A percentile compares a stretch with the other conserved stretches of the same genome.
These are phyloP conservation scores for Dynastes maya DNA, from an alignment of 2,888 invertebrate genomes.

Conservation along the genomic window DNA sequence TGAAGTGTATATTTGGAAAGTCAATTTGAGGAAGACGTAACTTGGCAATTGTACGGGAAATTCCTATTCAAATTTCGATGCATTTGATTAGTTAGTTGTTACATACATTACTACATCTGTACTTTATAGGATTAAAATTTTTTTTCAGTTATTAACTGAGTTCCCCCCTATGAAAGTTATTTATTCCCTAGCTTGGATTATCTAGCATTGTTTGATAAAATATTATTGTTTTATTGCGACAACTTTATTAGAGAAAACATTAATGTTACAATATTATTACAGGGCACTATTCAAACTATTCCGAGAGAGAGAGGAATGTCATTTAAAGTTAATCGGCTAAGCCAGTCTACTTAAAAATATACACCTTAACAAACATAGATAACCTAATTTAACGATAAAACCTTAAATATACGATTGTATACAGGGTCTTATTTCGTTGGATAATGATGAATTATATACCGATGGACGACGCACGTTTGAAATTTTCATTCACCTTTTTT, in stretches of 20 bases:
- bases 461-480: not conserved
- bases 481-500: slow-evolving; percentile 9
- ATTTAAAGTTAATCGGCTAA: slow-evolving; percentile 8
- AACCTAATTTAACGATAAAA: slow-evolving; percentile 43
- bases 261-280: not conserved
- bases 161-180: too few relatives aligned
- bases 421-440: not conserved
- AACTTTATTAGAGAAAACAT: not conserved
- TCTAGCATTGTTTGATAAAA: not conserved
- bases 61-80: too few relatives aligned
- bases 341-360: slow-evolving; percentile 35
- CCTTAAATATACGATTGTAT: slow-evolving; percentile 26
- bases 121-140: too few relatives aligned
- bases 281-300: slow-evolving; percentile 3
- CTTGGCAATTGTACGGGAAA: too few relatives aligned
- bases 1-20: too few relatives aligned
- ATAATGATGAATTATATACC: not conserved
- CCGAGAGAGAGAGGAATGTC: slow-evolving; percentile 21
- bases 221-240: slow-evolving; percentile 2
- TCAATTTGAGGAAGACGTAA: too few relatives aligned
- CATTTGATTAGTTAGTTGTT: too few relatives aligned
- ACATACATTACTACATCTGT: too few relatives aligned
- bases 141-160: too few relatives aligned
- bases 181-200: too few relatives aligned
- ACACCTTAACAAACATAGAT: slow-evolving; percentile 41